phyloP scores from a whole-genome alignment of 2,888 invertebrate species.

The Laspeyria flexula region DNA sequence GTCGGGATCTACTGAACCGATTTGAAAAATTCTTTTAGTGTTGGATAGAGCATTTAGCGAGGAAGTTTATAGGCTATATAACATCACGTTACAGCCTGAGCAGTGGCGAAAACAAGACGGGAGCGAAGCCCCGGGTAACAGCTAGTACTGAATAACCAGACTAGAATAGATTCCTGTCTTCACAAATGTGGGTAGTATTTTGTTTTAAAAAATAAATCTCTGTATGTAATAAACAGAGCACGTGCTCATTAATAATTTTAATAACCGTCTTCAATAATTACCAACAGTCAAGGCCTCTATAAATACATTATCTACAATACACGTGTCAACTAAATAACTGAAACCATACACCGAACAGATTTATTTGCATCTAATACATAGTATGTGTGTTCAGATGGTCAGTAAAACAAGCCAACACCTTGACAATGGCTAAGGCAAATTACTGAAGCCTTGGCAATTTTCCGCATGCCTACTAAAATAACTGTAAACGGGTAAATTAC shows the following conservation, averaged over 20 bases:
- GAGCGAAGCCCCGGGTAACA: too few relatives aligned
- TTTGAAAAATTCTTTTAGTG: too few relatives aligned
- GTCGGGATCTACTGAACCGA: too few relatives aligned
- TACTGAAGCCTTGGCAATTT: slow-evolving; percentile 13
- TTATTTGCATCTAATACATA: slow-evolving; percentile 3
- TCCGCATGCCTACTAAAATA: slow-evolving; percentile 8
- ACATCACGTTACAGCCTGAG: too few relatives aligned
- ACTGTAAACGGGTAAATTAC: background rate
- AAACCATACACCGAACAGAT: slow-evolving; percentile 3
- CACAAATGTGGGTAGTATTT: too few relatives aligned
- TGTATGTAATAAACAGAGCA: too few relatives aligned
- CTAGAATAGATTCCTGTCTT: too few relatives aligned
- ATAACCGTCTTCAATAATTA: background rate
- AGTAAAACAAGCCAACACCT: slow-evolving; percentile 8
- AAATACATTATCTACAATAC: background rate
- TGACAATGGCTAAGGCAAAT: slow-evolving; percentile 13
- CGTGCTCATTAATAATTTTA: background rate
- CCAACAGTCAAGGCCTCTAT: background rate
- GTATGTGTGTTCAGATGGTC: slow-evolving; percentile 5
- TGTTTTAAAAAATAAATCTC: too few relatives aligned
- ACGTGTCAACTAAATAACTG: slow-evolving; percentile 2
- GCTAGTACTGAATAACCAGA: too few relatives aligned
- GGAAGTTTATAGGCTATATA: too few relatives aligned
- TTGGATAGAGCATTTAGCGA: too few relatives aligned
- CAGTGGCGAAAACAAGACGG: too few relatives aligned